Base-by-base conservation (phyloP, 2,113 vertebrate species). In the Coreoperca whiteheadi region DNA sequence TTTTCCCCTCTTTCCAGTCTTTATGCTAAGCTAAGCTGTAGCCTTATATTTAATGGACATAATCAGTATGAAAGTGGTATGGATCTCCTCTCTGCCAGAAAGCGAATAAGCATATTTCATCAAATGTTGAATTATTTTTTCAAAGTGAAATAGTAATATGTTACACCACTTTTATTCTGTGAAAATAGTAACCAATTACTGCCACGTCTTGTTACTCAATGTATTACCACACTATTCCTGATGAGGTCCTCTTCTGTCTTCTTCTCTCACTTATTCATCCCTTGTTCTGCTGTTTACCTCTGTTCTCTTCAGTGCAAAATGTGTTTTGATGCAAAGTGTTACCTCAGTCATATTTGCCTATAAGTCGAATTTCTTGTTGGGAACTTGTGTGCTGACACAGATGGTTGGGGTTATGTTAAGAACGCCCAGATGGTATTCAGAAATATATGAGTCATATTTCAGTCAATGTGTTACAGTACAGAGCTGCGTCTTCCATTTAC, bases 321-420 rank as follows among this genome's bases (percentile, higher is more conserved):
- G 25, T 50, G 25, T 68, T 83, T 60, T n/a, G 1, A 63, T 57
- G 61, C 39, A 37, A 41, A 77, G 43, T 61, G 60, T 71, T 16
- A 41, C 68, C 51, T 75, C 66, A 32, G 11, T 79, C 71, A 30
- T 76, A 41, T 87, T 77, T 82, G 57, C 39, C 50, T 87, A n/a
- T 56, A 79, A 79, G 67, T 79, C 11, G 48, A 46, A 84, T 86
- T 90, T 76, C 70, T 89, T 70, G 16, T 83, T 37, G 8, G 72
- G 78, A 51, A 83, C 77, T 80, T 61, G 78, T 76, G 76, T 37
- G 74, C 74, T 90, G 87, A 88, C 86, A 91, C 91, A 94, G 91
- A 92, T 94, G 92, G 89, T 87, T 65, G 71, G 79, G 83, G 88
- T 91, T 88, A 87, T 85, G 82, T 83, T 90, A 79, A 89, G 83